These are phyloP conservation scores for Drosophila navojoa DNA, from an alignment of 1,140 invertebrate genomes.

Conservation along the genomic window DNA sequence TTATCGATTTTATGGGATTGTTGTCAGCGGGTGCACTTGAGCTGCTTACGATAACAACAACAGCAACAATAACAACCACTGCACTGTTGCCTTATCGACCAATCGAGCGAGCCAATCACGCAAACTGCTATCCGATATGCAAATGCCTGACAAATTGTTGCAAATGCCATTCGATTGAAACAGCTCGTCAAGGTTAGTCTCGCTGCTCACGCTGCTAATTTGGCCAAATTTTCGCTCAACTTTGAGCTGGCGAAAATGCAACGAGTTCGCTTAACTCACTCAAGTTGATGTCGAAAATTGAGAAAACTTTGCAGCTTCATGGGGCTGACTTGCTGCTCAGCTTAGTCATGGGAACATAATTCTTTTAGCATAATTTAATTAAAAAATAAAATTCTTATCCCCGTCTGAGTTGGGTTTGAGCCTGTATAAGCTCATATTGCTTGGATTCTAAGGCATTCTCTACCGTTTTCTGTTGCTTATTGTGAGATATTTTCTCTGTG, in stretches of 20 bases:
- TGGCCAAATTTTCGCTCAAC: background rate
- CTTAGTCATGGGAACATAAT: no score
- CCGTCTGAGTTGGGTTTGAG: background rate
- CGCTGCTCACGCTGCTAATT: slow-evolving; percentile 7
- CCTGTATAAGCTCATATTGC: background rate
- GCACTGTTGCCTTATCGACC: slow-evolving; percentile 30
- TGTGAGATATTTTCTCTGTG: background rate
- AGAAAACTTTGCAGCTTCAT: no score
- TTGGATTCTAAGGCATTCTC: background rate
- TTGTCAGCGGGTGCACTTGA: slow-evolving; percentile 55
- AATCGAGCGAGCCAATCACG: slow-evolving; percentile 57
- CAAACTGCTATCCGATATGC: slow-evolving; percentile 68
- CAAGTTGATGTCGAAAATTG: background rate
- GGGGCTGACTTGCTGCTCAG: no score
- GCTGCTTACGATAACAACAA: slow-evolving; percentile 37
- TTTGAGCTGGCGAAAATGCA: slow-evolving; percentile 30
- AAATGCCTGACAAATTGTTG: slow-evolving; percentile 71
- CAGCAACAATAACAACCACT: slow-evolving; percentile 22
- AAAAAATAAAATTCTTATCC: no score
- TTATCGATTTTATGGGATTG: slow-evolving; percentile 46
- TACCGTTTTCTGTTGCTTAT: slow-evolving; percentile 1
- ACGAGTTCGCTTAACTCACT: slow-evolving; percentile 47
- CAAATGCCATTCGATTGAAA: slow-evolving; percentile 15
- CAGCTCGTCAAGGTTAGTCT: slow-evolving; percentile 62
- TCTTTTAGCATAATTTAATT: no score